Conservation (phyloP, 1,140 invertebrate genomes). For the Cryptotermes secundus region DNA sequence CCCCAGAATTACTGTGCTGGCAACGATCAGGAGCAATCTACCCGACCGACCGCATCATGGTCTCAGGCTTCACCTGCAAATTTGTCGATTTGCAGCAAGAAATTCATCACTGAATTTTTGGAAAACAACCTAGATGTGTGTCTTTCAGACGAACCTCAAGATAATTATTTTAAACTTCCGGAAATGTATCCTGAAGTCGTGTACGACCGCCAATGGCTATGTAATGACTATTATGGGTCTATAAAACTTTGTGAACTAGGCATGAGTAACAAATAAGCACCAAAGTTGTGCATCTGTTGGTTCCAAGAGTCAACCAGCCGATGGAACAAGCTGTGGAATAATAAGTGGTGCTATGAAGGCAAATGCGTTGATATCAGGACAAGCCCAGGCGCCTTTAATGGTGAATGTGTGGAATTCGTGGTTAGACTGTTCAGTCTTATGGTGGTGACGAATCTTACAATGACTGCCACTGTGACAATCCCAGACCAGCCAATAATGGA, state of each 20-base stretch:
- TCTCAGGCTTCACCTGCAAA: conserved; percentile 57
- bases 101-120: conserved; percentile 62
- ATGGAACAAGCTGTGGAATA: conserved; percentile 65
- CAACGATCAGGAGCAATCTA: conserved; percentile 46
- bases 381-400: conserved; percentile 69
- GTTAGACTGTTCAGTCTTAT: conserved; percentile 78
- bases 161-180: conserved; percentile 54
- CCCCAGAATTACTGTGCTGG: too few relatives aligned
- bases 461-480: conserved; percentile 70
- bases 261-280: conserved; percentile 47
- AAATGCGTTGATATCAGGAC: conserved; percentile 77
- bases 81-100: conserved; percentile 67
- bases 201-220: conserved; percentile 68
- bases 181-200: conserved; percentile 66
- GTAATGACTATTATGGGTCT: conserved; percentile 41
- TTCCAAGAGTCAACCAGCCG: conserved; percentile 58
- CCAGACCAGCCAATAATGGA: conserved; percentile 74
- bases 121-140: conserved; percentile 66
- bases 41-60: conserved; percentile 55
- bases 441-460: conserved; percentile 77
- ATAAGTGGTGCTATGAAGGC: conserved; percentile 77
- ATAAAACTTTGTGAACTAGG: neutral
- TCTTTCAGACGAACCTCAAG: conserved; percentile 61
- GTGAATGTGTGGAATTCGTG: conserved; percentile 82
- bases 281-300: conserved; percentile 56